phyloP scores from a whole-genome alignment of 2,888 invertebrate genomes.

The Ctenicera cuprea region DNA sequence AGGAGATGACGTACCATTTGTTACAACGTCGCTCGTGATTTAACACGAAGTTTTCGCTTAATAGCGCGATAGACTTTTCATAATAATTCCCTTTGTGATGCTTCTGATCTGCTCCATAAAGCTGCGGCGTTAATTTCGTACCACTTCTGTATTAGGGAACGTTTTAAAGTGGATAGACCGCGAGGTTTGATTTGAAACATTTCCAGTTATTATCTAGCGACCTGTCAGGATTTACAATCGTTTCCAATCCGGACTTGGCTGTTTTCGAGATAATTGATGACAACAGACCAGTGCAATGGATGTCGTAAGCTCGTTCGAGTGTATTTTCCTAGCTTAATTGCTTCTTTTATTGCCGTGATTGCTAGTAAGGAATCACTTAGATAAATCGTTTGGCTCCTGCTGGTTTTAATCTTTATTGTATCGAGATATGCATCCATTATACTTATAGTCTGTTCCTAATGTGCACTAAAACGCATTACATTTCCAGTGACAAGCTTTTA shows the following conservation, averaged over 20 bases:
- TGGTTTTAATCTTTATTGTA: conserved; percentile 53
- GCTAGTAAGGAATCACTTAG: conserved; percentile 14
- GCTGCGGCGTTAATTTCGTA: conserved; percentile 35
- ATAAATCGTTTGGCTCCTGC: conserved; percentile 32
- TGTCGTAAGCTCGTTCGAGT: conserved; percentile 31
- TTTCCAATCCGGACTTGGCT: conserved; percentile 20
- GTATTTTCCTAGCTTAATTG: conserved; percentile 36
- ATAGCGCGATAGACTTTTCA: conserved; percentile 41
- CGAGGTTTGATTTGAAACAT: conserved; percentile 28
- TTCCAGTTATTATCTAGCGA: conserved; percentile 27
- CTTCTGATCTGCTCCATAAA: conserved; percentile 36
- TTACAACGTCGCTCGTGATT: conserved; percentile 38
- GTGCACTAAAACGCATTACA: conserved; percentile 53
- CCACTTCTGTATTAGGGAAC: conserved; percentile 31
- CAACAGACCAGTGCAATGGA: conserved; percentile 22
- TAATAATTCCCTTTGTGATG: conserved; percentile 38
- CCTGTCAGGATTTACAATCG: conserved; percentile 32
- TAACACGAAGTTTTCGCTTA: conserved; percentile 40
- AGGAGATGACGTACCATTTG: conserved; percentile 39
- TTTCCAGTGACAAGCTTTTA: conserved; percentile 51
- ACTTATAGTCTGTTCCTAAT: conserved; percentile 48
- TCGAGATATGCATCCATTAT: conserved; percentile 31
- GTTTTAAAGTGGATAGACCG: conserved; percentile 37
- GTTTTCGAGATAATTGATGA: conserved; percentile 34
- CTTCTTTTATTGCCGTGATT: conserved; percentile 30